Evolutionary conservation across 2,113 vertebrate species (phyloP).

Genomic region (Menura novaehollandiae): DNA sequence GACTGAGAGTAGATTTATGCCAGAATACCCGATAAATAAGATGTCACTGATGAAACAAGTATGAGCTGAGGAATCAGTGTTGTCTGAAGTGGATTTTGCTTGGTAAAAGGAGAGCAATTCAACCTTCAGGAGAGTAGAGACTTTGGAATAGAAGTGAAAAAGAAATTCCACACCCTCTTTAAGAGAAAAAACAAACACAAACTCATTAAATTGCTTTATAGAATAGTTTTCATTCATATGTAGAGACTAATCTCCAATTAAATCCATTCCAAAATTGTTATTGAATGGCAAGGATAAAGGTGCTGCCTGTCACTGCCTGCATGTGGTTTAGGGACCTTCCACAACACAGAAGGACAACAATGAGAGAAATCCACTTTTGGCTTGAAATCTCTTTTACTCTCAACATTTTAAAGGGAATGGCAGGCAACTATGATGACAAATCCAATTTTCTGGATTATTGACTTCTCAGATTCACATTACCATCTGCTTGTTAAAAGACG

Average conservation of each 20-base stretch:
- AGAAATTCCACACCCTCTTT: neutral
- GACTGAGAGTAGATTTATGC: constrained; percentile 5
- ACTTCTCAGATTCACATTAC: neutral
- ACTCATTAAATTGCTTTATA: neutral
- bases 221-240: neutral
- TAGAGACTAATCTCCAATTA: neutral
- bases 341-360: neutral
- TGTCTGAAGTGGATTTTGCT: neutral
- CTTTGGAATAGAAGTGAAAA: neutral
- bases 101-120: neutral
- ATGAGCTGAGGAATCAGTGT: neutral
- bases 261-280: neutral
- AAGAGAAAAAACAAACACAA: neutral
- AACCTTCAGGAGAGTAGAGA: neutral
- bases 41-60: neutral
- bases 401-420: neutral
- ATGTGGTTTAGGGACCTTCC: neutral
- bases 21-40: constrained; percentile 31
- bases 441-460: neutral
- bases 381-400: neutral
- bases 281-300: neutral
- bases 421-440: neutral
- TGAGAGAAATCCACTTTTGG: neutral
- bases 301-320: neutral
- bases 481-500: neutral